Percentiles rank a stretch among this genome's conserved stretches.
phyloP scores from a whole-genome alignment of 1,140 invertebrate species.

The Babylonia areolata region DNA sequence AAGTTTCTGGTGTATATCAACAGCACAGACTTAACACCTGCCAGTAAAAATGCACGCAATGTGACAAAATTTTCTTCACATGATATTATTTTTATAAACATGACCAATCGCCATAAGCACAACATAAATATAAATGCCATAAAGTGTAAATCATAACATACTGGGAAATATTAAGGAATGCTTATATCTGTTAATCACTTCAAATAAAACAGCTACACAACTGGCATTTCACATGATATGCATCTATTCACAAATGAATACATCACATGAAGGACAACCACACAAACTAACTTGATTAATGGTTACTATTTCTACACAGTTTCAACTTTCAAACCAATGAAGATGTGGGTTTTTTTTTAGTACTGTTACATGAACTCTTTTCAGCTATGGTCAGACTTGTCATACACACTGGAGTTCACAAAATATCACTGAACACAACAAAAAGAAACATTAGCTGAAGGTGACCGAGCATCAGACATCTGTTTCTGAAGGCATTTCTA shows the following conservation, averaged over 20 bases:
- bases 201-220: not conserved
- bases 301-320: not conserved
- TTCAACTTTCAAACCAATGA: not conserved
- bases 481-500: conserved; percentile 42
- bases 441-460: not conserved
- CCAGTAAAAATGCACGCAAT: no score
- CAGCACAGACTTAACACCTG: no score
- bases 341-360: no score
- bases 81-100: no score
- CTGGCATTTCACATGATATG: not conserved
- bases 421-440: not conserved
- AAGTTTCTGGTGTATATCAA: no score
- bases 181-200: not conserved
- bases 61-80: no score
- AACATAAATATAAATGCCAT: not conserved
- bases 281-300: not conserved
- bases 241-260: not conserved
- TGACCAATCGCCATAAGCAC: not conserved
- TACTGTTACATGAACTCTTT: not conserved
- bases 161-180: not conserved
- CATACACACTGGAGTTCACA: not conserved
- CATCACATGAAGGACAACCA: not conserved
- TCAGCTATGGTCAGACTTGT: no score
- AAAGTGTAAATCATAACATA: not conserved
- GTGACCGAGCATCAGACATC: conserved; percentile 41